Conservation (phyloP, 2,888 invertebrate species). For the Taenaris catops region DNA sequence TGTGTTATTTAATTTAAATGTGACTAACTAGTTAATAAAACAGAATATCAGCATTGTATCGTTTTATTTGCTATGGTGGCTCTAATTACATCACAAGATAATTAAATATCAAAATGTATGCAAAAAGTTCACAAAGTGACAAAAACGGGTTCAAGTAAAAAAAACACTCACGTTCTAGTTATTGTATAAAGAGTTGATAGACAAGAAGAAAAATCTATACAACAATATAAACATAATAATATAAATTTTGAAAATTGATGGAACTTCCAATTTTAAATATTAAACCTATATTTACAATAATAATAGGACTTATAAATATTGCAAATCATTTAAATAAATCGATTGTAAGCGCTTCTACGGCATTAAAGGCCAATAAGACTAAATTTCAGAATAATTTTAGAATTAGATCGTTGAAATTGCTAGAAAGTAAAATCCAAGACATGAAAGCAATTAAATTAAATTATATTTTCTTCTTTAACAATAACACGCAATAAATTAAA, state of each 20-base stretch:
- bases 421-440: not conserved
- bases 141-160: slow-evolving; percentile 17
- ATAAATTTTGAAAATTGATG: slow-evolving; percentile 40
- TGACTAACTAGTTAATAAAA: too few relatives aligned
- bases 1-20: too few relatives aligned
- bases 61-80: slow-evolving; percentile 60
- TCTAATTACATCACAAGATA: slow-evolving; percentile 15
- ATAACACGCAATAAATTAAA: slow-evolving; percentile 30
- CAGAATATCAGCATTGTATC: slow-evolving; percentile 38
- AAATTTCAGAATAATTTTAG: slow-evolving; percentile 1
- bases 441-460: too few relatives aligned
- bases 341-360: slow-evolving; percentile 48
- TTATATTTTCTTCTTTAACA: too few relatives aligned
- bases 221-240: too few relatives aligned
- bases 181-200: too few relatives aligned
- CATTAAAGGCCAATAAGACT: not conserved
- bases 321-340: slow-evolving; percentile 32
- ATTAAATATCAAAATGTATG: slow-evolving; percentile 10
- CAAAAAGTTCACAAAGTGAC: slow-evolving; percentile 15
- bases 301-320: slow-evolving; percentile 57
- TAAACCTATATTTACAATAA: slow-evolving; percentile 74
- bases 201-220: too few relatives aligned
- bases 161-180: slow-evolving; percentile 34
- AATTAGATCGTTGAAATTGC: too few relatives aligned
- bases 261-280: slow-evolving; percentile 72